Evolutionary conservation across 2,888 invertebrate genomes (phyloP), one percentile per base, ranked within the genome.

Genomic region (Drosophila lacicola): DNA sequence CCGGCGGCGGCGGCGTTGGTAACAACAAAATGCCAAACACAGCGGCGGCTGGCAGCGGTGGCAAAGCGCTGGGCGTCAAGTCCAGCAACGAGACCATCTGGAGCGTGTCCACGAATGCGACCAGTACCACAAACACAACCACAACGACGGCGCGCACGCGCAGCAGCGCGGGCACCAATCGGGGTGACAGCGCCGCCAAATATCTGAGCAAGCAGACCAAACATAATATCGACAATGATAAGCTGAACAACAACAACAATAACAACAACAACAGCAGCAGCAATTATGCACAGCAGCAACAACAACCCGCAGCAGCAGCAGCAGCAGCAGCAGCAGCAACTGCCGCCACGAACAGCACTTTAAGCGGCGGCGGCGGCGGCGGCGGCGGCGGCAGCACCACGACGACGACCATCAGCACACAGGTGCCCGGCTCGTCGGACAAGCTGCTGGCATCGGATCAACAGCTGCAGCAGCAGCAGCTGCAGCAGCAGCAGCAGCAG

Each of bases 41-140:
- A 13, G 36, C 67, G 8, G n/a, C 63, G 8, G n/a, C 63, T 0
- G 17, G 34, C 10, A 41, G 49, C 3, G 46, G 49, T 2, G 46
- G 49, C 47, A 81, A 74, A 39, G 71, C 74, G 42, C 73, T 81
- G 75, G 79, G 72, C 17, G 74, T 79, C 39, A 90, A 90, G 93
- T 93, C 90, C 8, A 89, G 91, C 36, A 89, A 90, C 42, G 90
- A 90, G 65, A 87, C 89, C 2, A 90, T 89, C 44, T 91, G 90
- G 88, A 89, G 90, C 65, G 75, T 86, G 36, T 91, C 91, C 4
- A 86, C 91, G 10, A 86, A 84, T 46, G 77, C 87, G 51, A 85
- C 79, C 44, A 80, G 69, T 41, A 76, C 76, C 1, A 80, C 88
- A n/a, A 80, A 86, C 13, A 82, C 80, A 14, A 79, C 89, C 33